Evolutionary conservation across 1,140 invertebrate genomes (phyloP).

Genomic region (Melipona quadrifasciata): DNA sequence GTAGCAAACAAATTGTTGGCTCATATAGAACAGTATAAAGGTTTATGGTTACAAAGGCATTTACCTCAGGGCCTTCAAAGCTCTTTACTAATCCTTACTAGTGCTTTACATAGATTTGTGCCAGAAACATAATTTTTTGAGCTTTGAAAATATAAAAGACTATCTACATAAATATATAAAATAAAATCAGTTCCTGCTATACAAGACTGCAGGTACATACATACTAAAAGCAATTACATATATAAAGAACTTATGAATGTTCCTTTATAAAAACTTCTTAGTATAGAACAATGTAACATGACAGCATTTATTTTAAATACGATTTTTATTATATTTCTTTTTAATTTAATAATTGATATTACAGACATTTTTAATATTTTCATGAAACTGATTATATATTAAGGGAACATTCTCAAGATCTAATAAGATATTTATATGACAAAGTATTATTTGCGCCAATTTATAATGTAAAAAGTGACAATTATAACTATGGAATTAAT

Average conservation of each 20-base stretch:
- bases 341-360: background rate
- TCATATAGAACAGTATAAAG: constrained; percentile 84
- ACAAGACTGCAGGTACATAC: constrained; percentile 33
- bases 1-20: constrained; percentile 86
- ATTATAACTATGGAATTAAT: constrained; percentile 25
- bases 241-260: constrained; percentile 34
- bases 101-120: constrained; percentile 82
- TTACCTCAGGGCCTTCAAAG: constrained; percentile 83
- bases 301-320: background rate
- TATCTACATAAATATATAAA: constrained; percentile 31
- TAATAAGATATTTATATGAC: constrained; percentile 7
- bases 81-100: constrained; percentile 82
- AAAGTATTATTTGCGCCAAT: constrained; percentile 32
- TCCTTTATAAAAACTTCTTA: constrained; percentile 11
- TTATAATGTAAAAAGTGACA: constrained; percentile 10
- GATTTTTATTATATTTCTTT: background rate
- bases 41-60: constrained; percentile 83
- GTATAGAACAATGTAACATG: background rate
- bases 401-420: constrained; percentile 37
- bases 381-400: background rate
- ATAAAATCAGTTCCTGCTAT: constrained; percentile 44
- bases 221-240: constrained; percentile 13
- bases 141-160: constrained; percentile 31
- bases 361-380: background rate
- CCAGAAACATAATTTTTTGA: constrained; percentile 78